phyloP scores from a whole-genome alignment of 2,888 invertebrate genomes.

The Argynnis bischoffii region DNA sequence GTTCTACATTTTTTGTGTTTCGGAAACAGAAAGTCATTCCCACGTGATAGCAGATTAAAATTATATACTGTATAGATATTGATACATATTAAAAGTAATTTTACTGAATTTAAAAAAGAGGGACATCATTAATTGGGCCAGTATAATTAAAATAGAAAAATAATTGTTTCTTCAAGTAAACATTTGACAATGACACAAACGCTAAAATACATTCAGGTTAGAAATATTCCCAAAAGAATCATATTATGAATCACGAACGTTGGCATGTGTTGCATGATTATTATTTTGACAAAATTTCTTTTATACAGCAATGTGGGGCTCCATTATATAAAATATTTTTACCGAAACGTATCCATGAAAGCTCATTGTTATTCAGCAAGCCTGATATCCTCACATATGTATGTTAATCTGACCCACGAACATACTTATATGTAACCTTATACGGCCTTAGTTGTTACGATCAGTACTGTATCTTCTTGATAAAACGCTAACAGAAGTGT shows the following conservation, averaged over 20 bases:
- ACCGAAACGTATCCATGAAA: constrained; percentile 9
- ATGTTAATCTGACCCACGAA: constrained; percentile 19
- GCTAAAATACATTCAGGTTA: background rate
- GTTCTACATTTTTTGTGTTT: background rate
- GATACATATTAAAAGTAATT: too few relatives aligned
- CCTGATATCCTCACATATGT: constrained; percentile 19
- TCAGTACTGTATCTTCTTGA: constrained; percentile 15
- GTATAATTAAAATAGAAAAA: too few relatives aligned
- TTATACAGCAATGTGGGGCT: background rate
- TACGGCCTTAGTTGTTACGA: background rate
- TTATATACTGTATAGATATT: too few relatives aligned
- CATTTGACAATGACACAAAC: too few relatives aligned
- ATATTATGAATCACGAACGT: background rate
- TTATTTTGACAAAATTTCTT: constrained; percentile 7
- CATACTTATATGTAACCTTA: constrained; percentile 2
- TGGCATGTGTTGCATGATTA: background rate
- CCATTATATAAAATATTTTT: constrained; percentile 8
- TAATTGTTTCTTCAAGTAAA: too few relatives aligned
- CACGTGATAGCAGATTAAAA: too few relatives aligned
- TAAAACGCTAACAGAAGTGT: constrained; percentile 17
- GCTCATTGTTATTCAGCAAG: constrained; percentile 17
- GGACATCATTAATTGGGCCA: too few relatives aligned
- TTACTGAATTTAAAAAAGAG: too few relatives aligned
- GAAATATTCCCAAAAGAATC: background rate
- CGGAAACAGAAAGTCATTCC: too few relatives aligned